These are phyloP conservation scores for Characodon lateralis DNA, from an alignment of 2,797 vertebrate genomes.

Conservation along the genomic window DNA sequence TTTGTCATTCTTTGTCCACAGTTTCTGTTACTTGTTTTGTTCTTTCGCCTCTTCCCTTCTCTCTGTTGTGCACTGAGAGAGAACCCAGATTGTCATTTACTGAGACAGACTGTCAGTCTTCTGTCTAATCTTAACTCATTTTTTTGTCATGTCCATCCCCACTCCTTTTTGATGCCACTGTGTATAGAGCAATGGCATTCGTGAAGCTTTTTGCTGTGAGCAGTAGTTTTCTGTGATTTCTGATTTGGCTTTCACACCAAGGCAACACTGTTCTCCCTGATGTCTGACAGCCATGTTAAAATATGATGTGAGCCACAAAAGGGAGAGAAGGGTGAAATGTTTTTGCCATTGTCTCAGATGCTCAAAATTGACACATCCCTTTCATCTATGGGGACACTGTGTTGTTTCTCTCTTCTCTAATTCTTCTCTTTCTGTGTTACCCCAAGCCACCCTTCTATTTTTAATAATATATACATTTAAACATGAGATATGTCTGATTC, in stretches of 20 bases:
- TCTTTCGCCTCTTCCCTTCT: constrained; percentile 3
- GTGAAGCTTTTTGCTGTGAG: constrained; percentile 41
- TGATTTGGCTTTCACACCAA: constrained; percentile 60
- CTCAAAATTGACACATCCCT: constrained; percentile 46
- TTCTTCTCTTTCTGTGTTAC: constrained; percentile 16
- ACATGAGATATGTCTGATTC: constrained; percentile 59
- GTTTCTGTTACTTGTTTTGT: constrained; percentile 5
- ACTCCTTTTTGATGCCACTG: constrained; percentile 43
- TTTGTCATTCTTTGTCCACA: constrained; percentile 16
- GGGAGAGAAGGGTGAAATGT: constrained; percentile 48
- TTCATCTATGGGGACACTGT: constrained; percentile 57
- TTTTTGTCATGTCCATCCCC: constrained; percentile 20
- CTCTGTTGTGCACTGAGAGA: constrained; percentile 32
- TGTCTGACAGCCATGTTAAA: constrained; percentile 60
- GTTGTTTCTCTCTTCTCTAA: constrained; percentile 55
- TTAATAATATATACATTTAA: constrained; percentile 72
- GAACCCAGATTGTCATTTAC: constrained; percentile 41
- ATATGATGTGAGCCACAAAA: constrained; percentile 49
- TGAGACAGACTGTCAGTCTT: constrained; percentile 50
- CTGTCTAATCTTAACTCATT: constrained; percentile 33
- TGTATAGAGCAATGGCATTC: constrained; percentile 40
- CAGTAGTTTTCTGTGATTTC: constrained; percentile 60
- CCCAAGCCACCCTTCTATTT: constrained; percentile 23
- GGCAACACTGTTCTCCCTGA: constrained; percentile 43
- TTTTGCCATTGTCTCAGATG: constrained; percentile 57